Evolutionary conservation across 2,888 invertebrate genomes (phyloP).

Genomic region (Cheilosia variabilis): DNA sequence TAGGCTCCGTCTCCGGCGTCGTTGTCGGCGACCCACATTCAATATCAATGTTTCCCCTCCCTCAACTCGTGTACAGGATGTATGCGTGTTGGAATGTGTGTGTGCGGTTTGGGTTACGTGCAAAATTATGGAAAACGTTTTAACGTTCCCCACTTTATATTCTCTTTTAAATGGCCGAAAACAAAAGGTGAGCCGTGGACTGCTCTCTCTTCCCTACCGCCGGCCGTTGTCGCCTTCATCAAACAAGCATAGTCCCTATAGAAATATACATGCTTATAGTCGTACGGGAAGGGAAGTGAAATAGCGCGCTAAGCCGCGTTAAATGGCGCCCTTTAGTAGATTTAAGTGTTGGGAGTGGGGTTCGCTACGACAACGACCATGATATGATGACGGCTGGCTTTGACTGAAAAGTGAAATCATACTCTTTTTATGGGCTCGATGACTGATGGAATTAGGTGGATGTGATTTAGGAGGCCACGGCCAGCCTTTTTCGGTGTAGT

Average conservation of each 20-base stretch:
- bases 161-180: slow-evolving; percentile 70
- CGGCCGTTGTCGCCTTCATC: not conserved
- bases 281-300: not conserved
- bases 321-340: slow-evolving; percentile 52
- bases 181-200: slow-evolving; percentile 61
- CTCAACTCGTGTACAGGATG: not conserved
- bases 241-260: not conserved
- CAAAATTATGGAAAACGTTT: slow-evolving; percentile 73
- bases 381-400: not conserved
- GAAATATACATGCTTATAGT: not conserved
- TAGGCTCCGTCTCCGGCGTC: not conserved
- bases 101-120: slow-evolving; percentile 45
- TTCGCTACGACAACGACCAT: not conserved
- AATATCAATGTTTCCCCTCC: slow-evolving; percentile 38
- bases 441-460: slow-evolving; percentile 73
- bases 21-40: slow-evolving; percentile 60
- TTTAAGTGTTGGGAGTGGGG: slow-evolving; percentile 52
- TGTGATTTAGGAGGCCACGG: slow-evolving; percentile 63
- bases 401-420: slow-evolving; percentile 67
- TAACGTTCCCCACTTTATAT: slow-evolving; percentile 67
- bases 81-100: slow-evolving; percentile 46
- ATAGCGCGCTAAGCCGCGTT: slow-evolving; percentile 53
- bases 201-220: not conserved
- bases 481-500: slow-evolving; percentile 22
- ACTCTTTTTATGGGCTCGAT: slow-evolving; percentile 72